These are phyloP conservation scores for Doris montereyensis DNA, from an alignment of 2,888 invertebrate species.

Conservation along the genomic window DNA sequence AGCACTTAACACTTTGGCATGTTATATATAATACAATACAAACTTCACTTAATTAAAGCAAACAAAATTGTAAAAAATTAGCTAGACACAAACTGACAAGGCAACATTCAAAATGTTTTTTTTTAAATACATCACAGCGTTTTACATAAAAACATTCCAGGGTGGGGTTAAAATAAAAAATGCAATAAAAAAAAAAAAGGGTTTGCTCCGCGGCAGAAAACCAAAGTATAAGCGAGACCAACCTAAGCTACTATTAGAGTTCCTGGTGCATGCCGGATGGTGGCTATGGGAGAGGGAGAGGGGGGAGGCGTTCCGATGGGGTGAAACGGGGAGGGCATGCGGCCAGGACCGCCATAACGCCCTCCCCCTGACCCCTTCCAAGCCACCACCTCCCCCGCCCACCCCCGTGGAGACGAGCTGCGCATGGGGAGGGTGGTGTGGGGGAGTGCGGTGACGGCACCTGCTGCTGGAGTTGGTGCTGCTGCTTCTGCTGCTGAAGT, in stretches of 20 bases:
- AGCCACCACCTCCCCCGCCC: background rate
- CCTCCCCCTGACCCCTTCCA: background rate
- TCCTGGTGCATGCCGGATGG: slow-evolving; percentile 46
- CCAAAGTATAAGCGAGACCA: slow-evolving; percentile 44
- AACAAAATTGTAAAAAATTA: too few species aligned
- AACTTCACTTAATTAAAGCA: too few species aligned
- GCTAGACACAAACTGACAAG: too few species aligned
- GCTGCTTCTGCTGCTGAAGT: slow-evolving; percentile 25
- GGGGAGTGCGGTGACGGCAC: background rate
- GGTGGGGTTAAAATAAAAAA: too few species aligned
- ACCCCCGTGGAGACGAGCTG: background rate
- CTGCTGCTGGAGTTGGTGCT: background rate
- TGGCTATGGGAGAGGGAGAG: background rate
- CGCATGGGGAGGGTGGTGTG: background rate
- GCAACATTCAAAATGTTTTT: too few species aligned
- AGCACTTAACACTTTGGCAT: too few species aligned
- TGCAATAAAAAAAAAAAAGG: too few species aligned
- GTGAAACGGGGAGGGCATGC: background rate
- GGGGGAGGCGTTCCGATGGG: background rate
- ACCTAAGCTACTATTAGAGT: slow-evolving; percentile 52
- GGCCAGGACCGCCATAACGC: background rate
- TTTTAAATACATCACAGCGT: too few species aligned
- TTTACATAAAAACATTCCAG: too few species aligned
- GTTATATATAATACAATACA: too few species aligned
- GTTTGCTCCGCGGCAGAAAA: too few species aligned